phyloP scores from a whole-genome alignment of 2,797 vertebrate genomes.

The Gallinago nigripennis region DNA sequence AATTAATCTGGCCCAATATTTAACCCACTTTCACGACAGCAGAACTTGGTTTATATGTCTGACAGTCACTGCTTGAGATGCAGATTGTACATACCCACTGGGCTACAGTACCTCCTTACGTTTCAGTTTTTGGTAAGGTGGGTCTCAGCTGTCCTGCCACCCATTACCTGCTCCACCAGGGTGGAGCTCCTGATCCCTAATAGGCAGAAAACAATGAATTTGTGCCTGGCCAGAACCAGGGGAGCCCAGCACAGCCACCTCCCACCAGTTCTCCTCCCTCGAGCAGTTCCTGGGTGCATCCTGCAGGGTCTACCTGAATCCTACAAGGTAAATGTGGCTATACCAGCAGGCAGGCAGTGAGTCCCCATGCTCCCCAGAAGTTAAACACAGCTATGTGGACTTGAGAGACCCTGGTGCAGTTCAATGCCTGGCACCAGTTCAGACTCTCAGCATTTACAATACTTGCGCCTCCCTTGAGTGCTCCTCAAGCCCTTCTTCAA shows the following conservation, averaged over 20 bases:
- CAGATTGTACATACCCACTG: background rate
- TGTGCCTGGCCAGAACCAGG: background rate
- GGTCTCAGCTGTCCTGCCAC: background rate
- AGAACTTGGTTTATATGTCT: background rate
- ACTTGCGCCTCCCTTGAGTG: background rate
- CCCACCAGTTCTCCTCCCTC: rapidly evolving
- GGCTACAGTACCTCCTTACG: background rate
- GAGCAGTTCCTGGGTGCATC: rapidly evolving
- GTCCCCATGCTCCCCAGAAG: background rate
- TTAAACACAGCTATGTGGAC: background rate
- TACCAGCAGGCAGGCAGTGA: background rate
- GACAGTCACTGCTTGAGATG: rapidly evolving
- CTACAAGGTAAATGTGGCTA: too few species aligned
- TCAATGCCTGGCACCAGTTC: background rate
- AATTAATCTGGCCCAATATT: background rate
- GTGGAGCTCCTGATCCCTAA: background rate
- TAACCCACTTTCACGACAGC: background rate
- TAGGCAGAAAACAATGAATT: background rate
- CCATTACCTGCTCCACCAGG: background rate
- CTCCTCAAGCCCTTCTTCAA: background rate
- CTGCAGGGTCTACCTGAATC: too few species aligned
- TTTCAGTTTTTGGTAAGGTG: background rate
- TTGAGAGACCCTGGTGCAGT: background rate
- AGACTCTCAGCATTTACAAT: background rate
- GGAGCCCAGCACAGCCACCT: background rate